phyloP scores from a whole-genome alignment of 2,888 invertebrate genomes.

The Gastrophysa polygoni region DNA sequence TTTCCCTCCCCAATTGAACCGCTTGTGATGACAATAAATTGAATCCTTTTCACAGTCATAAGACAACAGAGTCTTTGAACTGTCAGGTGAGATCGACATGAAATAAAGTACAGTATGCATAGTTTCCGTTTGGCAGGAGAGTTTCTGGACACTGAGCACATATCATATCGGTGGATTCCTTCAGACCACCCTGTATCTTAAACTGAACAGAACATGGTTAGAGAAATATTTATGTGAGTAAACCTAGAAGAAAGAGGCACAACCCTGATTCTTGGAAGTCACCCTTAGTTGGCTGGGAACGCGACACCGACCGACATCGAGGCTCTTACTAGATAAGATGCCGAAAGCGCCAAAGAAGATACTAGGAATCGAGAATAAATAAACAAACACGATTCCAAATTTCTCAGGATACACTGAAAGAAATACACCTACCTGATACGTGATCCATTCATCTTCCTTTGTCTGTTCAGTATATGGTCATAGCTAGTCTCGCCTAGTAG shows the following conservation, averaged over 20 bases:
- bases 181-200: neutral
- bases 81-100: too few relatives aligned
- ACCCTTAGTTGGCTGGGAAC: conserved; percentile 46
- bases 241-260: conserved; percentile 32
- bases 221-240: conserved; percentile 43
- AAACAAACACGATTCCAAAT: conserved; percentile 46
- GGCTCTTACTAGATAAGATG: conserved; percentile 47
- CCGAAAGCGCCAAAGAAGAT: conserved; percentile 47
- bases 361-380: conserved; percentile 45
- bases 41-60: too few relatives aligned
- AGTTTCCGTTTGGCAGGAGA: too few relatives aligned
- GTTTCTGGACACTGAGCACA: too few relatives aligned
- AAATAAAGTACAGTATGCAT: too few relatives aligned
- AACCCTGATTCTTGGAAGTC: conserved; percentile 48
- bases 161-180: too few relatives aligned
- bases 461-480: too few relatives aligned
- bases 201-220: conserved; percentile 21
- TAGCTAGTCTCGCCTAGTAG: too few relatives aligned
- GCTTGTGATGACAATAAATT: too few relatives aligned
- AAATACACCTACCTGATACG: conserved; percentile 2
- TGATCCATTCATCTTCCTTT: too few relatives aligned
- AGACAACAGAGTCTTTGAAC: too few relatives aligned
- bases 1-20: too few relatives aligned
- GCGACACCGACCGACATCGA: conserved; percentile 41
- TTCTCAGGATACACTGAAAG: conserved; percentile 33